Evolutionary conservation across 2,888 invertebrate genomes (phyloP).

Genomic region (Acanthosepion esculentum): DNA sequence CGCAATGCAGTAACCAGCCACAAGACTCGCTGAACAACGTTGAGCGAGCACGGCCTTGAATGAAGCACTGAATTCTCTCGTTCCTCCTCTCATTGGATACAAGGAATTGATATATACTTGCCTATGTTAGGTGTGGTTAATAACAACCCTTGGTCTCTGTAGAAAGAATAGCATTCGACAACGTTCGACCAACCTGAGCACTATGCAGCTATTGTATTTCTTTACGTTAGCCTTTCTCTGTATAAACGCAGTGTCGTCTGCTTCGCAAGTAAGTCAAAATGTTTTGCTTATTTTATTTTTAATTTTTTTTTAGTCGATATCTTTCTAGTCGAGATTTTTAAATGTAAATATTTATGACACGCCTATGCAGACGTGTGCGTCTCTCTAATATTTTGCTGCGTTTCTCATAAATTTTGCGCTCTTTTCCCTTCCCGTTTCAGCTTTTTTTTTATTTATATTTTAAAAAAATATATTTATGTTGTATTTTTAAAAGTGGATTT

Average conservation of each 20-base stretch:
- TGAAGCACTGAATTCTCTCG: not conserved
- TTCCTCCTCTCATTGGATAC: constrained; percentile 4
- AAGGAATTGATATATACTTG: not conserved
- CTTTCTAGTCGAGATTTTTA: not conserved
- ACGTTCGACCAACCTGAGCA: not conserved
- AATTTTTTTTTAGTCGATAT: not conserved
- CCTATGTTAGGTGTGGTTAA: constrained; percentile 22
- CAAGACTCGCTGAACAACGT: not conserved
- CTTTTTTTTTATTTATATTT: no score
- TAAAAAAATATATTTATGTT: no score
- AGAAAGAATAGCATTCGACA: not conserved
- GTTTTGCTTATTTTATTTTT: not conserved
- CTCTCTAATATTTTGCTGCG: not conserved
- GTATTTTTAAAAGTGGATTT: no score
- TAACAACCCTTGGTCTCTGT: not conserved
- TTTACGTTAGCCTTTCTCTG: not conserved
- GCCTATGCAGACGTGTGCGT: not conserved
- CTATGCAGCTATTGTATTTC: not conserved
- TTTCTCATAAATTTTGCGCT: not conserved
- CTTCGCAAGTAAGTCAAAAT: not conserved
- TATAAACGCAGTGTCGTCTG: not conserved
- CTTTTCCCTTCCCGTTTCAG: no score
- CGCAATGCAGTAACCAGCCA: no score
- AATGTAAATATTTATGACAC: not conserved
- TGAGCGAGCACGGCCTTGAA: not conserved